Percentiles rank a stretch among this genome's conserved stretches.
These are phyloP conservation scores for Petromus typicus DNA, from an alignment of 2,113 vertebrate species.

Conservation along the genomic window DNA sequence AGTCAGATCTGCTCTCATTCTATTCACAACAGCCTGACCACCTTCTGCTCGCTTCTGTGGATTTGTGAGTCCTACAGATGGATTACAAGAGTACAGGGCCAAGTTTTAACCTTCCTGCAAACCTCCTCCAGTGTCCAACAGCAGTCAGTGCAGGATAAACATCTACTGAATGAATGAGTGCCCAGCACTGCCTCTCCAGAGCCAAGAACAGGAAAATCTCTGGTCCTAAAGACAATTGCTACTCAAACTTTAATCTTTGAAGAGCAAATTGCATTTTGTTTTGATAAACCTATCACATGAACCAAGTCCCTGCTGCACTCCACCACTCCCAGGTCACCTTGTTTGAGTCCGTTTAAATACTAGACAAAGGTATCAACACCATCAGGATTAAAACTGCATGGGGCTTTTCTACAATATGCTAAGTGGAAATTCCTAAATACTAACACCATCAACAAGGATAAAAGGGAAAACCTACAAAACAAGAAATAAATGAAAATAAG, in stretches of 20 bases:
- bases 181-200: neutral
- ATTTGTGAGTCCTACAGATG: neutral
- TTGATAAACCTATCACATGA: neutral
- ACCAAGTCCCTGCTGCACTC: too few relatives aligned
- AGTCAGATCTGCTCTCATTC: neutral
- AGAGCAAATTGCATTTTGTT: neutral
- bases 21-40: neutral
- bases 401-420: constrained; percentile 2
- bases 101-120: neutral
- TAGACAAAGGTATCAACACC: neutral
- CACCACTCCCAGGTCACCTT: neutral
- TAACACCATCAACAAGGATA: neutral
- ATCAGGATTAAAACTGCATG: neutral
- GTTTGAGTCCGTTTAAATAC: neutral
- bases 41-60: neutral
- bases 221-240: neutral
- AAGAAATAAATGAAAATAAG: neutral
- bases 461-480: neutral
- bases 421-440: neutral
- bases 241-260: neutral
- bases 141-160: neutral
- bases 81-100: neutral
- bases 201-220: neutral
- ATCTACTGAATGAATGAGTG: neutral
- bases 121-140: neutral